These are phyloP conservation scores for Oxygymnocypris stewartii DNA, from an alignment of 2,113 vertebrate species.

Conservation along the genomic window DNA sequence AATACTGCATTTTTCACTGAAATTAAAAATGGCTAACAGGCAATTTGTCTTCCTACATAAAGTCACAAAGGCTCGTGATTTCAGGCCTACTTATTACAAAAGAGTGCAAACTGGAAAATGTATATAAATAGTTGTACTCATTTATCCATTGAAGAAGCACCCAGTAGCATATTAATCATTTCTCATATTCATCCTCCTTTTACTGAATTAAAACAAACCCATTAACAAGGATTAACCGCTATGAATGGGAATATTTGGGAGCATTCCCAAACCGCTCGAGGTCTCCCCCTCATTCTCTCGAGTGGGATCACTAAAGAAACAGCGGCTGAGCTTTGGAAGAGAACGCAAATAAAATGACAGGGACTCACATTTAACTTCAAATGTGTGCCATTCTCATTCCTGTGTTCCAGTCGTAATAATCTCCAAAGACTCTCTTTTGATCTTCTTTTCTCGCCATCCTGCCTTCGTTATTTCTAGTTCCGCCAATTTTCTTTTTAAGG, in stretches of 20 bases:
- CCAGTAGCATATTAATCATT: conserved; percentile 72
- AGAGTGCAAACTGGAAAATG: conserved; percentile 30
- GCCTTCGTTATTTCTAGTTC: conserved; percentile 3
- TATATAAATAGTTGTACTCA: conserved; percentile 56
- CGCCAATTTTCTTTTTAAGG: not conserved
- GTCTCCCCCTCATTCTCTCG: conserved; percentile 67
- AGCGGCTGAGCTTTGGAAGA: conserved; percentile 65
- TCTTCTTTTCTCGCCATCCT: not conserved
- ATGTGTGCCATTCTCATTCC: conserved; percentile 60
- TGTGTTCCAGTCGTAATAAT: conserved; percentile 63
- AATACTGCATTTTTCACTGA: not conserved
- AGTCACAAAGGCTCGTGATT: not conserved
- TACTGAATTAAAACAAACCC: conserved; percentile 78
- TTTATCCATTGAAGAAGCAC: conserved; percentile 72
- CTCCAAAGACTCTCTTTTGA: conserved; percentile 44
- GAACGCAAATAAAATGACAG: conserved; percentile 54
- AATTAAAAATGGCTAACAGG: not conserved
- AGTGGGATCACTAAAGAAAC: conserved; percentile 68
- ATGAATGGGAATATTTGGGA: conserved; percentile 73
- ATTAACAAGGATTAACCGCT: conserved; percentile 76
- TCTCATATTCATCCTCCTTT: conserved; percentile 70
- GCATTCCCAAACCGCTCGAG: conserved; percentile 69
- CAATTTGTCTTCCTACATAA: not conserved
- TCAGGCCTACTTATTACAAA: no score
- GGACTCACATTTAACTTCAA: conserved; percentile 64